These are phyloP conservation scores for Malurus alboscapulatus DNA, from an alignment of 2,113 vertebrate genomes.

Conservation along the genomic window DNA sequence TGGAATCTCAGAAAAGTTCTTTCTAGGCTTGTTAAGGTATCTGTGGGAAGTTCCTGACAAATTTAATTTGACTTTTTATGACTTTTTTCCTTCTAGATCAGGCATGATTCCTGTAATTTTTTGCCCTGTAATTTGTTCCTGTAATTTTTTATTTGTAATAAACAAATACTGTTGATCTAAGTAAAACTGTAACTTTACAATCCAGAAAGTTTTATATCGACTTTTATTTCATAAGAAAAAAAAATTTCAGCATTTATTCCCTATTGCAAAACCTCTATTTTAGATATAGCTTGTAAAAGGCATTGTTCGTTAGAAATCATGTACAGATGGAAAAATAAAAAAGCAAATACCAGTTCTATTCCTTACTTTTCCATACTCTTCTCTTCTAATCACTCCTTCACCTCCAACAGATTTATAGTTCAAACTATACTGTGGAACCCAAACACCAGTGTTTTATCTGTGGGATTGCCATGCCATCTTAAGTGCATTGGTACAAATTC, in stretches of 20 bases:
- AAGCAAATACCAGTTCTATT: background rate
- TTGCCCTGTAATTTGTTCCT: background rate
- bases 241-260: no score
- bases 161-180: background rate
- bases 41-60: conserved; percentile 20
- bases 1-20: conserved; percentile 1
- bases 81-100: background rate
- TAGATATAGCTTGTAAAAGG: no score
- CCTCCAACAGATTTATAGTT: background rate
- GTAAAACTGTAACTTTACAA: background rate
- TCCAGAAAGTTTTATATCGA: no score
- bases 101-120: background rate
- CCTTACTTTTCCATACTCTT: background rate
- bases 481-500: background rate
- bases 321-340: no score
- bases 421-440: background rate
- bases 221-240: no score
- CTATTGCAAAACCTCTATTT: no score
- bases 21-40: conserved; percentile 2
- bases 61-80: background rate
- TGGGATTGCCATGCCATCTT: background rate
- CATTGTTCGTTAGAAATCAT: no score
- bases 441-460: background rate
- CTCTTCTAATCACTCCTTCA: background rate
- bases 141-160: background rate